Base-by-base conservation (phyloP, 2,113 vertebrate species). In the Probosciger aterrimus region DNA sequence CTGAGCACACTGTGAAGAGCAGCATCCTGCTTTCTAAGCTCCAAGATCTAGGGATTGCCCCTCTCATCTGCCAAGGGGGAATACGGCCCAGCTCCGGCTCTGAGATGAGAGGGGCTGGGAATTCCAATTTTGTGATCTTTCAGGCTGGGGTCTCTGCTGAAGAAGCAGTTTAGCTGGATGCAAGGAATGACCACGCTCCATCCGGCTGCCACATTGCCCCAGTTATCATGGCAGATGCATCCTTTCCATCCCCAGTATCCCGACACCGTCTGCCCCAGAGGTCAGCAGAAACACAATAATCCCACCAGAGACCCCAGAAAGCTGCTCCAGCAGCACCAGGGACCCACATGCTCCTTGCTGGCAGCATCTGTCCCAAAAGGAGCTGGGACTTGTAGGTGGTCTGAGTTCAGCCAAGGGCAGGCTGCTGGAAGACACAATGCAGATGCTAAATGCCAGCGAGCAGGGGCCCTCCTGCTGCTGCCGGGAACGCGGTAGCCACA, bases 401-500 rank as follows among this genome's bases (percentile, higher is more conserved):
- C 90, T 0, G 37, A 62, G 92, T 70, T 94, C 70, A 95, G 75
- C 17, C 1, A 0, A 85, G 90, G 90, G 82, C 78, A 92, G 85
- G 63, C 88, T 92, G 93, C 62, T 1, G 63, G 62, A 75, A 43
- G 62, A 92, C 82, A 86, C 96, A 95, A 90, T 57, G 92, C 90
- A 92, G 93, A 93, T 69, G 85, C 90, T 79, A 85, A 94, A 91
- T 57, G 93, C 47, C 95, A 95, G 88, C 1, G 13, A 91, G 90
- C 70, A 94, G 70, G 57, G 74, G 52, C 81, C 77, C 82, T 91
- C 78, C 93, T 64, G 92, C 95, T 93, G 93, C 87, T 93, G 82
- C 93, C 1, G 6, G 93, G 70, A 95, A 87, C 24, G 85, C 13
- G 5, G 93, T 33, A 87, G 93, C 70, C 92, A 82, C 82, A 35